Evolutionary conservation across 2,888 invertebrate genomes (phyloP).

Genomic region (Unio delphinus): DNA sequence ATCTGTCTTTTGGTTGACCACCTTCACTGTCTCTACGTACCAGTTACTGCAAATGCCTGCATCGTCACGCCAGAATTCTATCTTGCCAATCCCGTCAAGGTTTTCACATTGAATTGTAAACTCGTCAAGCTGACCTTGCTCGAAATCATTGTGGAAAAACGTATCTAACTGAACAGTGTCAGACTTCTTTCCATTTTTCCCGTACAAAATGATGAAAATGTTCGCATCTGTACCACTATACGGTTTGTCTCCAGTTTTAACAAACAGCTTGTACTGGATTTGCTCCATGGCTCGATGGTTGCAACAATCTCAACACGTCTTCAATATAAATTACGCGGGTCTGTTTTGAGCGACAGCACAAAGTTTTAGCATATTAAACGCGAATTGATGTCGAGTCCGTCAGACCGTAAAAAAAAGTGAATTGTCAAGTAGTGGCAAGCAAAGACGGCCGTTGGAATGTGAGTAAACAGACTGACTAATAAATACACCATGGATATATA

Average conservation of each 20-base stretch:
- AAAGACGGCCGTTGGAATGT: no score
- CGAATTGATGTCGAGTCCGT: no score
- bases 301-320: no score
- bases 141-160: slow-evolving; percentile 61
- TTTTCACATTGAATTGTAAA: slow-evolving; percentile 51
- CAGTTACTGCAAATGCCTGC: slow-evolving; percentile 65
- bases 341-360: no score
- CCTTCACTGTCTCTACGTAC: slow-evolving; percentile 66
- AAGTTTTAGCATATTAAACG: no score
- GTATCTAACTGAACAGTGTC: slow-evolving; percentile 63
- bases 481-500: no score
- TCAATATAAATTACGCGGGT: no score
- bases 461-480: no score
- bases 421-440: no score
- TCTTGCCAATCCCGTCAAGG: slow-evolving; percentile 36
- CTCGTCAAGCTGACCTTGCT: slow-evolving; percentile 65
- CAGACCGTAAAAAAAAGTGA: no score
- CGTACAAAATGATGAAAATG: slow-evolving; percentile 66
- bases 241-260: slow-evolving; percentile 71
- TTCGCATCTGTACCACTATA: slow-evolving; percentile 70
- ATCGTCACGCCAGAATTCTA: slow-evolving; percentile 69
- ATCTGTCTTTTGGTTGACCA: slow-evolving; percentile 40
- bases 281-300: no score
- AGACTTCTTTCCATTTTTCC: slow-evolving; percentile 59
- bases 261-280: slow-evolving; percentile 55